Conservation (phyloP, 2,113 vertebrate genomes). For the Plestiodon gilberti region DNA sequence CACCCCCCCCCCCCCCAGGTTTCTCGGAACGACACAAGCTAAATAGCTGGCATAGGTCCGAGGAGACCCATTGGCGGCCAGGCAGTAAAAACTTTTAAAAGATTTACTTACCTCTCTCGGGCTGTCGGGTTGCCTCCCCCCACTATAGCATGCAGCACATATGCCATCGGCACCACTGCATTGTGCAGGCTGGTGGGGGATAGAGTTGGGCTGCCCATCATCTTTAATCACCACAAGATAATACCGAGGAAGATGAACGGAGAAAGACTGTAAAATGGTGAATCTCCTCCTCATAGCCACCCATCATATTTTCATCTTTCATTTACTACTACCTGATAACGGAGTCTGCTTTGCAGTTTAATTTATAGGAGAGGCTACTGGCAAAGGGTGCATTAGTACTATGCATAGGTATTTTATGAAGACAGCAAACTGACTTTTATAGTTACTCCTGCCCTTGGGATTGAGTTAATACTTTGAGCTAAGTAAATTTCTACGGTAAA, state of each 20-base stretch:
- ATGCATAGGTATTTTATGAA: neutral
- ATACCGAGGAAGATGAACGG: neutral
- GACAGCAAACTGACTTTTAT: slow-evolving; percentile 10
- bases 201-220: neutral
- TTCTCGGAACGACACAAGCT: too few relatives aligned
- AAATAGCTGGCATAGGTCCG: too few relatives aligned
- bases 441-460: neutral
- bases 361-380: neutral
- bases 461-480: slow-evolving; percentile 30
- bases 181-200: too few relatives aligned
- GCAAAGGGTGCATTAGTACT: neutral
- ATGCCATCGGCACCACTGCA: too few relatives aligned
- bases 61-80: too few relatives aligned
- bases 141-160: too few relatives aligned
- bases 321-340: neutral
- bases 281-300: neutral
- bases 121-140: too few relatives aligned
- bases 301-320: slow-evolving; percentile 9
- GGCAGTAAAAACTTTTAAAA: too few relatives aligned
- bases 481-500: slow-evolving; percentile 42
- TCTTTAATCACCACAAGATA: neutral
- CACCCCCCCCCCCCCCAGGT: too few relatives aligned
- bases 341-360: neutral
- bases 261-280: neutral
- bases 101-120: too few relatives aligned